Evolutionary conservation across 2,113 vertebrate genomes (phyloP).

Genomic region (Erinaceus europaeus): DNA sequence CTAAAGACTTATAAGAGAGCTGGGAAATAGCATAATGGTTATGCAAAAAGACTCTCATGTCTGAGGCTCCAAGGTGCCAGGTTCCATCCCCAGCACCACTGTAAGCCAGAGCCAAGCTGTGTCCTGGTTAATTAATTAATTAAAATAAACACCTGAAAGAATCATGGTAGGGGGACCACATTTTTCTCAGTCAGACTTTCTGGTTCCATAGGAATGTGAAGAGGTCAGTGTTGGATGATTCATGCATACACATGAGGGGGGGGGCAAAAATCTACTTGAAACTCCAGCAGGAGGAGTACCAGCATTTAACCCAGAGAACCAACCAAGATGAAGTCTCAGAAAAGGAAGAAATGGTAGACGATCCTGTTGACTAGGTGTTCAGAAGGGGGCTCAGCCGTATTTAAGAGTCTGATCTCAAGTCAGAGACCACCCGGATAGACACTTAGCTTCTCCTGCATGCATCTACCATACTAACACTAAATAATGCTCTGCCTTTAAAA

Average conservation of each 20-base stretch:
- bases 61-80: no score
- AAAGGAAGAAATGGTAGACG: neutral
- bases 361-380: neutral
- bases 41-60: no score
- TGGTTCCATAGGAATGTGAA: slow-evolving; percentile 19
- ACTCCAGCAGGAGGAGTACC: neutral
- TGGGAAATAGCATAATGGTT: no score
- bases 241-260: slow-evolving; percentile 76
- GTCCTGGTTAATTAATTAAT: no score
- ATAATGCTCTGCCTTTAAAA: neutral
- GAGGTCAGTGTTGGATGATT: slow-evolving; percentile 71
- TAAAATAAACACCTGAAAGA: no score
- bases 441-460: neutral
- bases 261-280: slow-evolving; percentile 5
- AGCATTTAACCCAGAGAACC: neutral
- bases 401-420: neutral
- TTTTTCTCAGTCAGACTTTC: slow-evolving; percentile 29
- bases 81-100: no score
- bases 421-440: neutral
- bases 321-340: neutral
- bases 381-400: neutral
- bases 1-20: neutral
- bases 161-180: slow-evolving; percentile 47
- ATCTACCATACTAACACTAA: slow-evolving; percentile 22
- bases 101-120: no score